phyloP scores from a whole-genome alignment of 2,888 invertebrate species.

The Silvanus unidentatus region DNA sequence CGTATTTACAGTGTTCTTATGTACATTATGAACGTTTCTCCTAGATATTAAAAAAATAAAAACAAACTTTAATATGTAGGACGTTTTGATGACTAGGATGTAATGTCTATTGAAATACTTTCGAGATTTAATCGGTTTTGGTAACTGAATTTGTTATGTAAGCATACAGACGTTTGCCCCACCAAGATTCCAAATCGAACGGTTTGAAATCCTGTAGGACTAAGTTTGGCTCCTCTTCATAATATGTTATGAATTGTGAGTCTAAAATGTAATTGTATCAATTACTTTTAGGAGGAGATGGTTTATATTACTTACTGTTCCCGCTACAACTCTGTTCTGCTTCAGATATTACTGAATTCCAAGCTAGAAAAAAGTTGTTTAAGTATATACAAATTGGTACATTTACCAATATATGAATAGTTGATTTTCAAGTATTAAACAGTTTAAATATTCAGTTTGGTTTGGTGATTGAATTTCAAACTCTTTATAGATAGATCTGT shows the following conservation, averaged over 20 bases:
- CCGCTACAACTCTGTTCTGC: background rate
- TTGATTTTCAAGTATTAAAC: no score
- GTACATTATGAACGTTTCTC: no score
- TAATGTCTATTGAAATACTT: constrained; percentile 4
- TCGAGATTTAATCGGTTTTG: constrained; percentile 7
- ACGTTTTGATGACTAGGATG: background rate
- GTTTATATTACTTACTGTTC: background rate
- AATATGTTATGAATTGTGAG: constrained; percentile 52
- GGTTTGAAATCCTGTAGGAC: constrained; percentile 74
- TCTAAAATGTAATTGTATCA: constrained; percentile 34
- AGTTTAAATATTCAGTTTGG: no score
- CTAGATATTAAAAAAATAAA: background rate
- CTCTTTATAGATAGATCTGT: constrained; percentile 4
- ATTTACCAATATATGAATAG: no score
- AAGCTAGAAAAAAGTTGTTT: background rate
- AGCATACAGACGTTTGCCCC: constrained; percentile 80
- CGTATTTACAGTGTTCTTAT: no score
- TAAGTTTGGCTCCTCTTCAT: constrained; percentile 68
- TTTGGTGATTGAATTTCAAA: no score
- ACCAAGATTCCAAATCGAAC: constrained; percentile 86
- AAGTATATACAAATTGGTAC: no score
- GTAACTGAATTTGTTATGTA: constrained; percentile 65
- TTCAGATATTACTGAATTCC: background rate
- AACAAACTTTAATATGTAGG: background rate
- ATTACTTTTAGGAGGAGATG: constrained; percentile 55